Base-by-base conservation (phyloP, 1,140 invertebrate species). In the Heterodera schachtii region DNA sequence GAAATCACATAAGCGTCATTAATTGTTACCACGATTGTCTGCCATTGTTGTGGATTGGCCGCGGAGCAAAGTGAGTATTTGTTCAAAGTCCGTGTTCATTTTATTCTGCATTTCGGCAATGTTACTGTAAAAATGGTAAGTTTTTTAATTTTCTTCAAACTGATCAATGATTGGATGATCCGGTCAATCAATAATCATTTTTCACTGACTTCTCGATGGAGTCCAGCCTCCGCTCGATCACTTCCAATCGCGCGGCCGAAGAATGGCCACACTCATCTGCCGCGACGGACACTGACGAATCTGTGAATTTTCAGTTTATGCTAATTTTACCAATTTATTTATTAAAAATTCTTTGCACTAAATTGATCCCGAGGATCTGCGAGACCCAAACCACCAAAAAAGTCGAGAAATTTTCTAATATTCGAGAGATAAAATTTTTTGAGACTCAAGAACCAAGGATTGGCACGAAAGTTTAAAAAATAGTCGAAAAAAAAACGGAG, bases 41-140 rank as follows among this genome's bases (percentile, higher is more conserved):
- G 57, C 3, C 57, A 21, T 19, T 64, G 57, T 19, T 19, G 57
- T 5, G 16, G 7, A 8, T 16, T 8, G 16, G 16, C 52, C 9
- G 19, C 57, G 57, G 57, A 64, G 67, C n/a, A 84, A 75, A 13
- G 73, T 52, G 31, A 81, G 84, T 31, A 88, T 85, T 67, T 84
- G 80, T 60, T 88, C 87, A 19, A 88, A 79, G 71, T 89, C 85
- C 13, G 75, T 82, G 78, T 88, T 88, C 81, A 88, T 85, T 70
- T 88, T 88, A 84, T 88, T 88, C 52, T 88, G 83, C 86, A 88
- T 88, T 80, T 81, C 73, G 64, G 87, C 86, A 41, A 88, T 78
- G 76, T 89, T 86, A 13, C 87, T 88, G 31, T 74, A 84, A 88
- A 84, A 52, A 57, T 21, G 47, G 73, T n/a, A 21, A 31, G 0